These are phyloP conservation scores for Ceyx melanurus DNA, from an alignment of 2,113 vertebrate genomes.

Conservation along the genomic window DNA sequence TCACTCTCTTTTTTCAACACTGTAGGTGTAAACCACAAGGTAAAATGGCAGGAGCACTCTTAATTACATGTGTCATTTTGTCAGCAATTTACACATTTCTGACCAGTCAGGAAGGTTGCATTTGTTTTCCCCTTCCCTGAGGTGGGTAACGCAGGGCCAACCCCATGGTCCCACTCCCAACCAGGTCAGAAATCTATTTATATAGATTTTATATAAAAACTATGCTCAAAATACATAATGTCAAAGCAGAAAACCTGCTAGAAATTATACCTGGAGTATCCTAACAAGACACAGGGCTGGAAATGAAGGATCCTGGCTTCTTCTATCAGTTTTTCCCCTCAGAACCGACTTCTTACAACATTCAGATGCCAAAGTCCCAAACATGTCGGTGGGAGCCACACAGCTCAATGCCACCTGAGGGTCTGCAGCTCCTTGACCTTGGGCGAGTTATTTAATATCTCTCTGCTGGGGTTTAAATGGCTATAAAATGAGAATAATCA, in stretches of 20 bases:
- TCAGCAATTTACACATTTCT: slow-evolving; percentile 92
- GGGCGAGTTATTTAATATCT: neutral
- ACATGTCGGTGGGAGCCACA: rapidly evolving
- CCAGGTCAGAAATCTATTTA: neutral
- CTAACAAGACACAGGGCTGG: neutral
- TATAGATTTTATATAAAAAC: too few relatives aligned
- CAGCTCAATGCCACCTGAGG: neutral
- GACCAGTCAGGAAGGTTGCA: slow-evolving; percentile 91
- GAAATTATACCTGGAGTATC: neutral
- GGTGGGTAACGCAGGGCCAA: slow-evolving; percentile 31
- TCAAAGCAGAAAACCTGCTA: neutral
- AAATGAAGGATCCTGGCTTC: neutral
- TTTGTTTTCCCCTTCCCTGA: slow-evolving; percentile 69
- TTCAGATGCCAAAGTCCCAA: neutral
- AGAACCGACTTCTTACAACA: rapidly evolving
- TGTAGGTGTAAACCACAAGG: slow-evolving; percentile 91
- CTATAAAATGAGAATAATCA: neutral
- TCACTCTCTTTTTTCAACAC: slow-evolving; percentile 86
- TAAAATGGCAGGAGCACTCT: slow-evolving; percentile 91
- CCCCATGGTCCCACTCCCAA: neutral
- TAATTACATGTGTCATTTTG: slow-evolving; percentile 98
- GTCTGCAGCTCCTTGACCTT: neutral
- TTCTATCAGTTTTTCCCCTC: neutral
- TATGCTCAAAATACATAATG: neutral
- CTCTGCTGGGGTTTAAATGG: neutral